phyloP scores from a whole-genome alignment of 2,113 vertebrate genomes.

The Amblyornis subalaris region DNA sequence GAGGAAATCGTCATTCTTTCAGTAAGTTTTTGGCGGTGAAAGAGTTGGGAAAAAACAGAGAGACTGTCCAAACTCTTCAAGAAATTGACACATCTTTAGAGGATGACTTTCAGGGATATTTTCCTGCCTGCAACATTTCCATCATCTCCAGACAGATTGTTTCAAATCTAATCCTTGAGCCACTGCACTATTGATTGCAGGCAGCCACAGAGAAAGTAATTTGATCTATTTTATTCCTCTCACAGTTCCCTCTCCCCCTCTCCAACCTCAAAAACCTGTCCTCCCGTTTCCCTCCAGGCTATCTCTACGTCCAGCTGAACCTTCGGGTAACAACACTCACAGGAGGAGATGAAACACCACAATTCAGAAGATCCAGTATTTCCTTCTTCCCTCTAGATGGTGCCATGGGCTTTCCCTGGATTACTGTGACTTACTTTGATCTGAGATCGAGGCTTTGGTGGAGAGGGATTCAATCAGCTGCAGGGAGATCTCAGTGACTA shows the following conservation, averaged over 20 bases:
- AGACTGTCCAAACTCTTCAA: background rate
- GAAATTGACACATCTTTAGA: background rate
- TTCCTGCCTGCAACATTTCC: background rate
- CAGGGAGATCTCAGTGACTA: background rate
- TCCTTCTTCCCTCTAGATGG: constrained; percentile 49
- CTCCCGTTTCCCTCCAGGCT: background rate
- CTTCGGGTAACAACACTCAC: background rate
- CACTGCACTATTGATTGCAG: background rate
- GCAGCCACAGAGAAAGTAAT: background rate
- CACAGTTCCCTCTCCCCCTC: background rate
- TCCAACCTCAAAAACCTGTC: background rate
- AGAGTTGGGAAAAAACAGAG: background rate
- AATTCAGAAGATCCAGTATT: background rate
- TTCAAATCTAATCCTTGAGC: constrained; percentile 17
- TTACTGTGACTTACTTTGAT: background rate
- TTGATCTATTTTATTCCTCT: background rate
- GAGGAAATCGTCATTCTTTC: background rate
- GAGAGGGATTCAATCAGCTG: background rate
- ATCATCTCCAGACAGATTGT: background rate
- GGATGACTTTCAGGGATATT: background rate
- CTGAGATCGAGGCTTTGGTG: background rate
- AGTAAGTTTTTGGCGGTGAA: background rate
- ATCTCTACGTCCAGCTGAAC: background rate
- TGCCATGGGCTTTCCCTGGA: background rate
- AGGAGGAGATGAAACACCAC: background rate